A percentile compares a stretch with the other conserved stretches of the same genome.
Conservation (phyloP, 2,113 vertebrate genomes). For the Emydocephalus ijimae region DNA sequence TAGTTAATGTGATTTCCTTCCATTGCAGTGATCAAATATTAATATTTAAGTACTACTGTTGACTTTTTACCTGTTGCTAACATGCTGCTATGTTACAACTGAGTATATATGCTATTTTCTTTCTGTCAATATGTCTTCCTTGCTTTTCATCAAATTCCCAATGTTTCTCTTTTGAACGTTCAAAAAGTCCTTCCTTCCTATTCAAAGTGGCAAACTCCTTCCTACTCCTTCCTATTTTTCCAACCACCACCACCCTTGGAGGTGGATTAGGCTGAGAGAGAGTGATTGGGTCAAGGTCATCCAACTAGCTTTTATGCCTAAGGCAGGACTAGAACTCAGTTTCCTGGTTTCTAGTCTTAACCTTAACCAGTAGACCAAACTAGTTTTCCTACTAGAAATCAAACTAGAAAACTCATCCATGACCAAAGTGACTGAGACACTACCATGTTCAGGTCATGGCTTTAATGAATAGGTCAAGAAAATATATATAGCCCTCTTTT, state of each 20-base stretch:
- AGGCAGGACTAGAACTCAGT: too few relatives aligned
- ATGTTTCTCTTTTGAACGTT: background rate
- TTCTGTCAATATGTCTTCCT: background rate
- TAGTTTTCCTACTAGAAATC: background rate
- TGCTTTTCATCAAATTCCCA: background rate
- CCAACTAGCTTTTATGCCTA: too few relatives aligned
- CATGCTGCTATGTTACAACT: background rate
- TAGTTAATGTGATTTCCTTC: background rate
- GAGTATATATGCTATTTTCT: background rate
- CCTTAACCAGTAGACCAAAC: background rate
- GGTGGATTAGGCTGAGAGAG: too few relatives aligned
- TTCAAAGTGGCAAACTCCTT: background rate
- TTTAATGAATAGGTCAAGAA: too few relatives aligned
- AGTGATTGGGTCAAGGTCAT: too few relatives aligned
- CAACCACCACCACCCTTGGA: background rate
- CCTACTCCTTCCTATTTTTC: background rate
- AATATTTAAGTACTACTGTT: background rate
- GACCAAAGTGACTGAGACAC: background rate
- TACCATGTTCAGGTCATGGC: background rate
- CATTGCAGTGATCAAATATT: background rate
- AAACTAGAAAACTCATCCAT: background rate
- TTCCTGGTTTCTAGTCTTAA: background rate
- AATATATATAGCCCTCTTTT: background rate
- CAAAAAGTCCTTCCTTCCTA: background rate
- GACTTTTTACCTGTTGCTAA: background rate